Evolutionary conservation across 2,113 vertebrate species (phyloP), one percentile per base, ranked within the genome.

Genomic region (Echinops telfairi): DNA sequence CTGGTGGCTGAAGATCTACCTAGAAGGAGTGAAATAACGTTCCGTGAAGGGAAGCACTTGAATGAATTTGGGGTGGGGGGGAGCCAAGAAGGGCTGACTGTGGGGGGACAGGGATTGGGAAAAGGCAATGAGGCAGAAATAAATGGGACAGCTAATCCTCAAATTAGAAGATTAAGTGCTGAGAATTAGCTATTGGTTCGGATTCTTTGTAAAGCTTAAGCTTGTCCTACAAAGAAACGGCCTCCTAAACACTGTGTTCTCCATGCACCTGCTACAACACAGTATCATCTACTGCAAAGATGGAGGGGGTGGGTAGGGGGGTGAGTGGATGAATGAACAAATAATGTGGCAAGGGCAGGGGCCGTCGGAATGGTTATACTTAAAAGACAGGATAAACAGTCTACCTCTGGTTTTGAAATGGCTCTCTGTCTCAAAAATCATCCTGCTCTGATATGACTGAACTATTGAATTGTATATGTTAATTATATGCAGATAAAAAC

Each of bases 1-100:
- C 97, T 97, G 94, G 93, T 97, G 97, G 96, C 62, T 64, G 92
- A 93, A 86, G 36, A 0, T n/a, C 64, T 66, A 29, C 66, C 93
- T 57, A 6, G 16, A 29, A 38, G n/a, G 78, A 27, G 23, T 14
- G 77, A 71, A 62, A 38, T 53, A 53, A 53, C 57, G 75, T 25
- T 88, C 76, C 2, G 33, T 20, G 57, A 85, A 81, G 57, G 47
- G 75, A 15, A 27, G 57, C 83, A 43, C 36, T 4, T 17, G 23
- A 53, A 38, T 27, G 78, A 79, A 8, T 0, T 5, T 19, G 25
- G 1, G 40, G 5, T 66, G 27, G 15, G 71, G 22, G 17, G 27
- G 43, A 68, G 47, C 17, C 8, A 31, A 8, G 62, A 83, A 70
- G 47, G 77, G 22, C 1, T 40, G 14, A 86, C n/a, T 33, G 58